A percentile compares a stretch with the other conserved stretches of the same genome.
Evolutionary conservation across 2,888 invertebrate genomes (phyloP).

Genomic region (Thereva nobilitata): DNA sequence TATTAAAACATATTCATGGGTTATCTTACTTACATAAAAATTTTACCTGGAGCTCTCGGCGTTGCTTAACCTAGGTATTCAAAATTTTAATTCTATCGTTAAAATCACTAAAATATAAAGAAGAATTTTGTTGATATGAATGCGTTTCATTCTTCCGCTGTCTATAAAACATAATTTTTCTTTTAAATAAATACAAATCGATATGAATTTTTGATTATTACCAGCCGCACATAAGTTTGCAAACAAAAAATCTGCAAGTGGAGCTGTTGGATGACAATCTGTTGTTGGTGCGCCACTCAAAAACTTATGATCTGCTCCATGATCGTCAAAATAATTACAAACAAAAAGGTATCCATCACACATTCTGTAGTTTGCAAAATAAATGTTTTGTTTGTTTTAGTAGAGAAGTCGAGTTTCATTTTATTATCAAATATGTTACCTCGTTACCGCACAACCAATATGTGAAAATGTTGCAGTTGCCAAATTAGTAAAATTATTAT

Average conservation of each 20-base stretch:
- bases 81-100: no score
- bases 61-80: no score
- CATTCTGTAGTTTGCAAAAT: constrained; percentile 29
- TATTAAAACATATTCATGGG: no score
- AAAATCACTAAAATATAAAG: no score
- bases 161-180: no score
- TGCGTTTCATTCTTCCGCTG: no score
- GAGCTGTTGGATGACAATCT: constrained; percentile 41
- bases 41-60: no score
- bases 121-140: no score
- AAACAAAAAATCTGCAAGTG: constrained; percentile 40
- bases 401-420: background rate
- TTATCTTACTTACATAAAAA: no score
- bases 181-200: no score
- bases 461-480: constrained; percentile 31
- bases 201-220: background rate
- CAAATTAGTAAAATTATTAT: constrained; percentile 44
- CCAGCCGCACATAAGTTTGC: constrained; percentile 40
- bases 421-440: constrained; percentile 33
- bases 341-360: constrained; percentile 36
- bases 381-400: background rate
- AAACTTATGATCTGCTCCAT: constrained; percentile 11
- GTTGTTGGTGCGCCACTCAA: constrained; percentile 35
- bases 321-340: constrained; percentile 42
- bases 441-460: constrained; percentile 42